Percentiles rank a stretch among this genome's conserved stretches.
phyloP scores from a whole-genome alignment of 2,113 vertebrate genomes.

The Chaenogobius annularis region DNA sequence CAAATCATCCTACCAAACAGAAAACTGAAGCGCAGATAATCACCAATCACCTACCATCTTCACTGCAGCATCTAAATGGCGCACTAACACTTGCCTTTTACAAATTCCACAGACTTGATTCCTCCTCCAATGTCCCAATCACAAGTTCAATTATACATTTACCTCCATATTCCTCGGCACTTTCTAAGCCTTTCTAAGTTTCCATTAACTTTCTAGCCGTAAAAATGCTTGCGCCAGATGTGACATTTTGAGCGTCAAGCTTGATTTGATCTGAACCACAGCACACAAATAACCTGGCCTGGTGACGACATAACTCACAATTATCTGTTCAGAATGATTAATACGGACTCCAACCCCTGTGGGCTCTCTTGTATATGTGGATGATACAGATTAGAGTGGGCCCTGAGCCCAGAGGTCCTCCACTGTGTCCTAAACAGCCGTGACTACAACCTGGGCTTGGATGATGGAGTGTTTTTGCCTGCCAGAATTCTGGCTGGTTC shows the following conservation, averaged over 20 bases:
- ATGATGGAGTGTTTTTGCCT: conserved; percentile 36
- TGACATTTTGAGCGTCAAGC: conserved; percentile 57
- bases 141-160: conserved; percentile 41
- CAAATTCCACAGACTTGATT: conserved; percentile 15
- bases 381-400: conserved; percentile 62
- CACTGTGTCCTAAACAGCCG: conserved; percentile 56
- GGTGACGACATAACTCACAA: conserved; percentile 63
- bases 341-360: conserved; percentile 60
- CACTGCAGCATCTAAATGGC: neutral
- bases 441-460: conserved; percentile 61
- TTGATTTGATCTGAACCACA: conserved; percentile 61
- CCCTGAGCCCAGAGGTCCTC: conserved; percentile 57
- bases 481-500: conserved; percentile 54
- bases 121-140: conserved; percentile 43
- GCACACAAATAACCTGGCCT: conserved; percentile 62
- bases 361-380: conserved; percentile 50
- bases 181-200: conserved; percentile 49
- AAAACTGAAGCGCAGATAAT: conserved; percentile 14
- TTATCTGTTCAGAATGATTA: conserved; percentile 72
- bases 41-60: conserved; percentile 8
- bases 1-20: conserved; percentile 11
- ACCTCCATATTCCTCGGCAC: conserved; percentile 39
- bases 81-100: conserved; percentile 18
- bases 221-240: conserved; percentile 53
- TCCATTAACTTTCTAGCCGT: conserved; percentile 53